Evolutionary conservation across 2,797 vertebrate species (phyloP), one percentile per base, ranked within the genome.

Genomic region (Urocyon cinereoargenteus): DNA sequence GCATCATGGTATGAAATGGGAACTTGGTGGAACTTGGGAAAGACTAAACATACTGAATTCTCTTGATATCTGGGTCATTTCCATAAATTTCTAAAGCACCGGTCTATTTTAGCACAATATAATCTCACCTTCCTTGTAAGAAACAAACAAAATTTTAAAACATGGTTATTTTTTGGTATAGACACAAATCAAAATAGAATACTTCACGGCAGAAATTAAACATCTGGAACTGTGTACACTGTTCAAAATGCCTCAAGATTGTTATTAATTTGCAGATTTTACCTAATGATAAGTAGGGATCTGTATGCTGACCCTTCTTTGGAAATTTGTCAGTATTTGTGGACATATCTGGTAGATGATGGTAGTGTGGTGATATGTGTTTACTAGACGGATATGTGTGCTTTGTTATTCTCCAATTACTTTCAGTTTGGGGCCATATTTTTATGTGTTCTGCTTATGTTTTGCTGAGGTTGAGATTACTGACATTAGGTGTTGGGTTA

Each of bases 391-490:
- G 45, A 13, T 90, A 31, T n/a, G 28, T 73, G 26, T 88, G 70
- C 19, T 84, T 4, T 75, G 26, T 95, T 94, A 84, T 14, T 88
- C 96, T 93, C 66, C 14, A 88, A 0, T 86, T 70, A 70, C 51
- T 82, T 89, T 59, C 6, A 62, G 45, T 16, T 88, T 84, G 72
- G 45, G 31, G 14, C 70, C 62, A 84, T 73, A 19, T 49, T 93
- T 84, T 97, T 49, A 81, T 45, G 6, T 81, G 22, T 86, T 92
- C 64, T 79, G 40, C n/a, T 94, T 81, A 18, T n/a, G 22, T 94
- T 96, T 95, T n/a, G n/a, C 55, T 70, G 13, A 45, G 88, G 11
- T 93, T 88, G 49, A 96, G 61, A 78, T 92, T 94, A 72, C 34
- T 10, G 40, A 26, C 77, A 40, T 79, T 77, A 83, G 24, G 9